Conservation (phyloP, 1,140 invertebrate species). For the Idris sp. region DNA sequence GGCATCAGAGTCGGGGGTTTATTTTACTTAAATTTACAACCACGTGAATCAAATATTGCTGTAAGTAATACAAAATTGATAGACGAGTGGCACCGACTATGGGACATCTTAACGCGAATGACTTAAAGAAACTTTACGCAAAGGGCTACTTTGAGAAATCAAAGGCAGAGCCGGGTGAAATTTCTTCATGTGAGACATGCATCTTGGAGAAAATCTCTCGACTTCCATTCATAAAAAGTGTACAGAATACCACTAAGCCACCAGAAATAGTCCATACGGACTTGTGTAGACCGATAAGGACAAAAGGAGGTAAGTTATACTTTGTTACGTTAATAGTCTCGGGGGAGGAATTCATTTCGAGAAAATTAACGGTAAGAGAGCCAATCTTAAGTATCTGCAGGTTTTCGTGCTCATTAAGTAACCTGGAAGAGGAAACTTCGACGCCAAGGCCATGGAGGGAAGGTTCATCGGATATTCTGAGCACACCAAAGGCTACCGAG, state of each 20-base stretch:
- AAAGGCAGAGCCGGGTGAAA: too few relatives aligned
- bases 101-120: constrained; percentile 2
- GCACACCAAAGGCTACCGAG: background rate
- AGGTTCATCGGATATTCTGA: constrained; percentile 12
- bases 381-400: constrained; percentile 53
- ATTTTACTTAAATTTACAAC: too few relatives aligned
- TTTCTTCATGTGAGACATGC: constrained; percentile 12
- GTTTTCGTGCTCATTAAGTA: constrained; percentile 63
- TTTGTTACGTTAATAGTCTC: constrained; percentile 63
- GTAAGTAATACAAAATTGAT: background rate
- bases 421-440: constrained; percentile 49
- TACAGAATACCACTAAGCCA: background rate
- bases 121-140: background rate
- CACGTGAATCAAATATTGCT: background rate
- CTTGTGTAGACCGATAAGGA: too few relatives aligned
- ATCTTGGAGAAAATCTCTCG: constrained; percentile 6
- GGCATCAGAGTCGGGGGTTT: too few relatives aligned
- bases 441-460: constrained; percentile 38
- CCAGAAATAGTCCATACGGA: too few relatives aligned
- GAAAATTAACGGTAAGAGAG: constrained; percentile 59
- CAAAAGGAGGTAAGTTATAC: too few relatives aligned
- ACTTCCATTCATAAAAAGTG: background rate
- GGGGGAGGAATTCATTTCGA: constrained; percentile 37
- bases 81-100: constrained; percentile 2
- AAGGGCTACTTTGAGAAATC: background rate